Conservation (phyloP, 2,888 invertebrate genomes). For the Himalopsyche anomala region DNA sequence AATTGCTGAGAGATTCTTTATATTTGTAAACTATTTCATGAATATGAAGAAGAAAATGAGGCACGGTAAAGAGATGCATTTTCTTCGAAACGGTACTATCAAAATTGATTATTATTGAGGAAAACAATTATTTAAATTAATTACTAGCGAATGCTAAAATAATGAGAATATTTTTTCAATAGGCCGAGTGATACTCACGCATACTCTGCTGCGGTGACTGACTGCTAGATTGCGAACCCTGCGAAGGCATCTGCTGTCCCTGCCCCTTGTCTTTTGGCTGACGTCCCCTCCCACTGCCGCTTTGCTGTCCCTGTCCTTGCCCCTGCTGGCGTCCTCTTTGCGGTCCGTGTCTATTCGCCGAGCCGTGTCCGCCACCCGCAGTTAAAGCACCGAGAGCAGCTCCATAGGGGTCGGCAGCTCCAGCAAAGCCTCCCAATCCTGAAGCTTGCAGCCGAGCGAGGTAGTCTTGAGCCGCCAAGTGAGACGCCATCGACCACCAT, state of each 20-base stretch:
- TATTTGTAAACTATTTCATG: no score
- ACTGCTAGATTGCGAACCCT: slow-evolving; percentile 67
- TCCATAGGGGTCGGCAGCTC: slow-evolving; percentile 78
- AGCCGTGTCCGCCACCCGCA: slow-evolving; percentile 64
- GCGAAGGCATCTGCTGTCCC: slow-evolving; percentile 29
- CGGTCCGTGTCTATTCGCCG: slow-evolving; percentile 59
- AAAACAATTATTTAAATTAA: no score
- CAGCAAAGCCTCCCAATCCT: slow-evolving; percentile 84
- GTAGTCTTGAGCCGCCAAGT: slow-evolving; percentile 92
- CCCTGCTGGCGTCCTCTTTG: slow-evolving; percentile 69
- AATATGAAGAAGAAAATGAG: no score
- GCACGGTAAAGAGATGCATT: no score
- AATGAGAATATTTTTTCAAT: no score
- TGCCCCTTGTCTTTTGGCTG: slow-evolving; percentile 69
- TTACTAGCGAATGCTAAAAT: no score
- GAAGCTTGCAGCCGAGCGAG: slow-evolving; percentile 89
- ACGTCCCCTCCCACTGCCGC: slow-evolving; percentile 47
- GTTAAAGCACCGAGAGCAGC: slow-evolving; percentile 66
- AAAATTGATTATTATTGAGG: no score
- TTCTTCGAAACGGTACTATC: no score
- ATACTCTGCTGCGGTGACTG: slow-evolving; percentile 72
- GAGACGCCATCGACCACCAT: slow-evolving; percentile 95
- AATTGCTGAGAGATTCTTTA: no score
- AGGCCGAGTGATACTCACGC: slow-evolving; percentile 69
- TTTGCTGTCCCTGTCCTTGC: slow-evolving; percentile 35